Evolutionary conservation across 2,888 invertebrate genomes (phyloP), one percentile per base, ranked within the genome.

Genomic region (Diaprepes abbreviatus): DNA sequence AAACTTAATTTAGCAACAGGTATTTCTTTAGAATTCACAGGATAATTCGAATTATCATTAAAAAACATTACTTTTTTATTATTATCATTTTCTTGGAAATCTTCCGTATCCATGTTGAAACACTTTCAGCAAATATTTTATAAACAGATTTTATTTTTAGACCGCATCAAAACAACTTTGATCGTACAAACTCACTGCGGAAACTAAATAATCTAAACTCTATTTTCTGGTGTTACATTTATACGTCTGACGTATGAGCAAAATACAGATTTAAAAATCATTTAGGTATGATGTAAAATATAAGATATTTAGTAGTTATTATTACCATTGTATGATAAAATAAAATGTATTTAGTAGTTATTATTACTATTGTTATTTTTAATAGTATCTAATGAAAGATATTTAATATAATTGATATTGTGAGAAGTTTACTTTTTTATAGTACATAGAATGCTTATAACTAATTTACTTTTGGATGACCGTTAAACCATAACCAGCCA

Each of bases 121-220:
- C 58, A 58, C 36, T 66, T 35, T 40, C n/a, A 9, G 40, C 48
- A 48, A 50, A 55, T 60, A 65, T 65, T 70, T 70, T 59, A 65
- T 60, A 45, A 60, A 65, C 36, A 54, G 35, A 45, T 65, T 66
- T 57, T 70, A 70, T 70, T 70, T 70, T 65, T 70, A 70, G 70
- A 54, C 24, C 65, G 55, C 70, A 70, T 60, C 65, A 54, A 65
- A 70, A 66, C 59, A 63, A 19, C 40, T 64, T 50, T 59, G 43
- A n/a, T 52, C 65, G 64, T 28, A 45, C 58, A 59, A 60, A 65
- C 54, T 17, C 52, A 19, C 65, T 24, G 65, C 59, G 70, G 60
- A 70, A 70, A 70, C 70, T 60, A 70, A 65, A 70, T 65, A 60
- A 66, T 65, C 43, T 43, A 12, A 24, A 24, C n/a, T 45, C 10